These are phyloP conservation scores for Conopomorpha cramerella DNA, from an alignment of 1,140 invertebrate genomes.

Conservation along the genomic window DNA sequence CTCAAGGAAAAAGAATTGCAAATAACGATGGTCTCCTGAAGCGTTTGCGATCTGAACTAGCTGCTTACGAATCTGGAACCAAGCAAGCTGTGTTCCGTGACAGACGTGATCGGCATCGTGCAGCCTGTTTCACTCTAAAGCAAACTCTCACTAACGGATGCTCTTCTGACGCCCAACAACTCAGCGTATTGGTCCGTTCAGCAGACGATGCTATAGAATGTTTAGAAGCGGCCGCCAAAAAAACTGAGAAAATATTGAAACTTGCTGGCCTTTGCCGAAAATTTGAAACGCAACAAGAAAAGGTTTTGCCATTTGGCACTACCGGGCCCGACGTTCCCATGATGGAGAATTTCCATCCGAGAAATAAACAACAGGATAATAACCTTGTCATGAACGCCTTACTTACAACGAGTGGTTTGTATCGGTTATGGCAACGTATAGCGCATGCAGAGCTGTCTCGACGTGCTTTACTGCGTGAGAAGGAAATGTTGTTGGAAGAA, in stretches of 20 bases:
- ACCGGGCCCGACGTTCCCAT: too few relatives aligned
- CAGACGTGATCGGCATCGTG: constrained; percentile 33
- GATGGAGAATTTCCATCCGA: too few relatives aligned
- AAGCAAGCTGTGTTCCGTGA: constrained; percentile 47
- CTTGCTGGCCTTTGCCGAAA: constrained; percentile 60
- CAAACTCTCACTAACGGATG: constrained; percentile 23
- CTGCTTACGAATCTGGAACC: constrained; percentile 42
- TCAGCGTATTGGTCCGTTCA: constrained; percentile 25
- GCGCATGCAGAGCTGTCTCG: constrained; percentile 33
- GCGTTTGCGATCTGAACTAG: constrained; percentile 28
- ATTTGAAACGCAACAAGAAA: constrained; percentile 63
- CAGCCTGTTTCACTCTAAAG: constrained; percentile 33
- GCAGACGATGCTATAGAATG: constrained; percentile 31
- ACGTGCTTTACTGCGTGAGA: constrained; percentile 33
- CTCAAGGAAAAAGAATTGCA: constrained; percentile 41
- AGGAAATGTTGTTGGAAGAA: constrained; percentile 29
- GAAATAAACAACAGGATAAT: constrained; percentile 24
- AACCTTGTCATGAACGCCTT: constrained; percentile 31
- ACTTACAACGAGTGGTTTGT: constrained; percentile 26
- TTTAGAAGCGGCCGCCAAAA: constrained; percentile 29
- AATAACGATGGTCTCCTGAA: constrained; percentile 36
- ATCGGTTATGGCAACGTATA: constrained; percentile 38
- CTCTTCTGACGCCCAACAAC: constrained; percentile 20
- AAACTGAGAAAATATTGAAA: constrained; percentile 58
- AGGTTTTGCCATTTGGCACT: constrained; percentile 59